Evolutionary conservation across 2,888 invertebrate species (phyloP).

Genomic region (Digitonthophagus gazella): DNA sequence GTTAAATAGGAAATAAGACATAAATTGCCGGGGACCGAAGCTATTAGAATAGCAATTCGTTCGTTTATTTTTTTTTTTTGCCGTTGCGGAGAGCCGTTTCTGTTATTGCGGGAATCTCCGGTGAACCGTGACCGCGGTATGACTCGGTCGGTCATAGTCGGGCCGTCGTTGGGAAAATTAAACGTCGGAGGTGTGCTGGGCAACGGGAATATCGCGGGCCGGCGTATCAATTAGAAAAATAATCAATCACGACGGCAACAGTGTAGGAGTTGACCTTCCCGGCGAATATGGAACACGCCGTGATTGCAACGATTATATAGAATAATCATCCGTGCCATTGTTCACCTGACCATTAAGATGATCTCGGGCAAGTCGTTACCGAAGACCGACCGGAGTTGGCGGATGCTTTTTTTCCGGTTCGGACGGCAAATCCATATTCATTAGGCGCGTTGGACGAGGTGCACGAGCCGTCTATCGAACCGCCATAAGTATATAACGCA

Average conservation of each 20-base stretch:
- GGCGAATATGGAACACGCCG: slow-evolving; percentile 33
- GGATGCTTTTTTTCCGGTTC: not conserved
- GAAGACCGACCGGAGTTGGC: not conserved
- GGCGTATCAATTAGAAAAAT: slow-evolving; percentile 36
- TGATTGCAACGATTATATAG: slow-evolving; percentile 32
- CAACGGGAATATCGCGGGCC: slow-evolving; percentile 4
- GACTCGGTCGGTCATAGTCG: not conserved
- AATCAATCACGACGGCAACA: slow-evolving; percentile 35
- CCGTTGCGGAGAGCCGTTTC: not conserved
- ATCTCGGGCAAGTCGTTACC: slow-evolving; percentile 16
- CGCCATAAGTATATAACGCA: slow-evolving; percentile 12
- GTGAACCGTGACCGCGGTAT: not conserved
- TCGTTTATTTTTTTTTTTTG: not conserved
- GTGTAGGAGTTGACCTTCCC: slow-evolving; percentile 35
- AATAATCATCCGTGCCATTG: slow-evolving; percentile 32
- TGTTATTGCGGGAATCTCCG: not conserved
- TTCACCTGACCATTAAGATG: slow-evolving; percentile 32
- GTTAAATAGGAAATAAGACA: not conserved
- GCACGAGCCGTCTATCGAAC: slow-evolving; percentile 11
- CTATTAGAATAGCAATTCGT: not conserved
- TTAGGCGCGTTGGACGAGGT: not conserved
- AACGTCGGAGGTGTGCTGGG: not conserved
- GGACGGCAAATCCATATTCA: slow-evolving; percentile 14
- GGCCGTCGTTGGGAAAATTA: not conserved
- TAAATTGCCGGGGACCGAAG: not conserved